A percentile compares a stretch with the other conserved stretches of the same genome.
Evolutionary conservation across 2,797 vertebrate species (phyloP).

Genomic region (Cottoperca gobio): DNA sequence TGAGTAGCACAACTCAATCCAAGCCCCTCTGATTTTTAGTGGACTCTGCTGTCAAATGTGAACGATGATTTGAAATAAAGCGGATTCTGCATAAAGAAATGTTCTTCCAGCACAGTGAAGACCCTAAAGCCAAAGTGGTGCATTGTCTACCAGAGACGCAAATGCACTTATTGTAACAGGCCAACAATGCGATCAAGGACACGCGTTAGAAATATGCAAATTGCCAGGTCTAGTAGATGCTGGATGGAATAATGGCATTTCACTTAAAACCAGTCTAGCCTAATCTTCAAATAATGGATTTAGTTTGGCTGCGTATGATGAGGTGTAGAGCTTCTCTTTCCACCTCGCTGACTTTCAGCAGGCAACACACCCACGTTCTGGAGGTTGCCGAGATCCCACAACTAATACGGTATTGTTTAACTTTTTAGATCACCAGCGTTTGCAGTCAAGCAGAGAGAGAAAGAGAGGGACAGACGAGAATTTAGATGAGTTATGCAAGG

Average conservation of each 20-base stretch:
- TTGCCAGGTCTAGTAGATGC: constrained; percentile 15
- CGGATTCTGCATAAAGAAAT: constrained; percentile 35
- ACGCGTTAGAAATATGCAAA: constrained; percentile 31
- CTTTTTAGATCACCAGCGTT: constrained; percentile 61
- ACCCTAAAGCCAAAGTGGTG: background rate
- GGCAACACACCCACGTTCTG: constrained; percentile 42
- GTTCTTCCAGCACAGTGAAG: constrained; percentile 16
- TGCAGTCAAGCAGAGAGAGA: constrained; percentile 46
- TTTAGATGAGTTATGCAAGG: constrained; percentile 56
- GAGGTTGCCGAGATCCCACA: constrained; percentile 43
- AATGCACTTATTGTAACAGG: constrained; percentile 32
- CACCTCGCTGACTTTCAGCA: constrained; percentile 51
- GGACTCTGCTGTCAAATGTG: constrained; percentile 43
- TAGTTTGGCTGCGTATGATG: constrained; percentile 20
- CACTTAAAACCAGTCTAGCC: constrained; percentile 33
- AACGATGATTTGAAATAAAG: constrained; percentile 38
- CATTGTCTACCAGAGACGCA: constrained; percentile 9
- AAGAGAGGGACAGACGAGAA: constrained; percentile 16
- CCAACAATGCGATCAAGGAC: constrained; percentile 18
- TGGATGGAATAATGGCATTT: constrained; percentile 38
- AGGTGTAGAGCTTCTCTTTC: constrained; percentile 34
- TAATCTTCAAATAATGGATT: constrained; percentile 36
- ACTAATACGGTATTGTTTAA: constrained; percentile 47
- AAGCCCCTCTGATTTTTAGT: constrained; percentile 26
- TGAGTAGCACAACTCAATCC: constrained; percentile 54